phyloP scores from a whole-genome alignment of 2,888 invertebrate genomes.

The Calameuta idolon region DNA sequence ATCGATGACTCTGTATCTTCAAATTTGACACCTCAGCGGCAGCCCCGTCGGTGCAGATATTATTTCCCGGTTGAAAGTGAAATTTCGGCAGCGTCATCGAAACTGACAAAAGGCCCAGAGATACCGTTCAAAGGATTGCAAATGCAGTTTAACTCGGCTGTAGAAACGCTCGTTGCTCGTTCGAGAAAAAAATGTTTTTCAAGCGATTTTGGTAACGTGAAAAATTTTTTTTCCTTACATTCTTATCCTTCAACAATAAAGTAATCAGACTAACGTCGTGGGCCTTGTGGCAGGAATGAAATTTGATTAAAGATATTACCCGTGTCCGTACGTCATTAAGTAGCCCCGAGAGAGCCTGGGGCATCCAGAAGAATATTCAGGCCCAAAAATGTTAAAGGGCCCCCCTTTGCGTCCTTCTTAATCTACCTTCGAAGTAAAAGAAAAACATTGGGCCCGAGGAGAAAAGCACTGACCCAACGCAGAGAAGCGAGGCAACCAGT shows the following conservation, averaged over 20 bases:
- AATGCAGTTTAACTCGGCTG: neutral
- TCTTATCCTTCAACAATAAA: neutral
- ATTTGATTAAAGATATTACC: neutral
- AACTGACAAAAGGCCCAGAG: neutral
- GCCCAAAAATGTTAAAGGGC: neutral
- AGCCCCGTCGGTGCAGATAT: neutral
- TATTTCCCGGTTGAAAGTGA: neutral
- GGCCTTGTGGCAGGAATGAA: neutral
- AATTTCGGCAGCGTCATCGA: neutral
- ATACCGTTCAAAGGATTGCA: neutral
- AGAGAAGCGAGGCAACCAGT: neutral
- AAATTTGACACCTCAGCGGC: no score
- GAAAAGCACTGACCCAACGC: neutral
- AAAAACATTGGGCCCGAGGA: conserved; percentile 12
- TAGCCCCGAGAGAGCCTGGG: neutral
- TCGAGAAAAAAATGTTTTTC: neutral
- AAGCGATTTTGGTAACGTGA: neutral
- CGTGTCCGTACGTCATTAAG: neutral
- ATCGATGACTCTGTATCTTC: neutral
- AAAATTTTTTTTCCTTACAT: neutral
- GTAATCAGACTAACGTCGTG: neutral
- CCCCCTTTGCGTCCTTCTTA: conserved; percentile 16
- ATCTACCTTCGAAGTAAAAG: conserved; percentile 26
- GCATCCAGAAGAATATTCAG: neutral
- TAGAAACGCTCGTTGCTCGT: neutral